Base-by-base conservation (phyloP, 1,140 invertebrate genomes). In the Antheraea mylitta region DNA sequence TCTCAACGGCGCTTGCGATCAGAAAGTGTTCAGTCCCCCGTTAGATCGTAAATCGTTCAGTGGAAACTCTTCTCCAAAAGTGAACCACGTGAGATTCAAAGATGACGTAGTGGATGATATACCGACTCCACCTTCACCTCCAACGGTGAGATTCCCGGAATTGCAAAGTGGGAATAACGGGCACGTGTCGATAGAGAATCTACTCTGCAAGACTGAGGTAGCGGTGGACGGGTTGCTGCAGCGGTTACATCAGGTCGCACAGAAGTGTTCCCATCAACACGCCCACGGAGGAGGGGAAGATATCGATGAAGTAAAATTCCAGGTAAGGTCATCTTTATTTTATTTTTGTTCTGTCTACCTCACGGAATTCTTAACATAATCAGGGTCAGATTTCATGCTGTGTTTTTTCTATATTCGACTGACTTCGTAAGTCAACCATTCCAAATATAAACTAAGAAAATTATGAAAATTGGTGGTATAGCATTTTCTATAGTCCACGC, bases 261-360 rank as follows among this genome's bases (percentile, higher is more conserved):
- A 94, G 62, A 94, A 94, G 69, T 96, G 95, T 74, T 93, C 94
- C 10, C 93, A 94, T 22, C 95, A 95, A 10, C 95, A 96, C 77
- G 90, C 94, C 0, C 95, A 95, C 30, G 95, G 95, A 0, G 95
- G 95, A 0, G 95, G 95, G 0, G 93, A 93, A 58, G 94, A 94
- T 67, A 95, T 96, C 74, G 95, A 95, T 77, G 96, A 96, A 84
- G 93, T 94, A 37, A 96, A 95, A 76, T 96, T 96, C 82, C 94
- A 95, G 88, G 94, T 94, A 85, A 70, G 66, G 59, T 30, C 58
- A 0, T 60, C 53, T 30, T 48, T 70, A 13, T 13, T 8, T 42
- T 42, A 42, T 42, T 9, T 38, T 38, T 38, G 37, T 38, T 38
- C 37, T 38, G 37, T 38, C 37, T 9, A 38, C 37, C 9, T 38